These are phyloP conservation scores for Nephrotoma guestfalica DNA, from an alignment of 2,888 invertebrate species.

Conservation along the genomic window DNA sequence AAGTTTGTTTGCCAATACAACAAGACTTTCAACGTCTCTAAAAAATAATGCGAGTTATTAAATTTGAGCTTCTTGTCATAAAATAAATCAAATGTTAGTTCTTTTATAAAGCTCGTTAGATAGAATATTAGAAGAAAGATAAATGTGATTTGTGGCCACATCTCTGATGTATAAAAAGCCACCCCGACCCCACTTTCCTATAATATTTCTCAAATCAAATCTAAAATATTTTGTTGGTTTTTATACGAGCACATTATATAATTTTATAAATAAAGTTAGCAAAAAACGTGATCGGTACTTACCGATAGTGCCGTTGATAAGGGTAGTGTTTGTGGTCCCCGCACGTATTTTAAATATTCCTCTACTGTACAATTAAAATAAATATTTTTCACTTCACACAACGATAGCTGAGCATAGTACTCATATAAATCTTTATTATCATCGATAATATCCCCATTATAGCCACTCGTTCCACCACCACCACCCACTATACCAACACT, in stretches of 20 bases:
- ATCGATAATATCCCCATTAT: background rate
- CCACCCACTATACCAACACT: background rate
- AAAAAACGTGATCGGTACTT: conserved; percentile 14
- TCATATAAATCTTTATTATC: conserved; percentile 9
- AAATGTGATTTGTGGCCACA: background rate
- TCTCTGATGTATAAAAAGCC: no score
- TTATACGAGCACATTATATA: background rate
- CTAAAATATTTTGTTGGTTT: background rate
- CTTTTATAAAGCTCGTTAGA: no score
- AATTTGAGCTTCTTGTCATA: no score
- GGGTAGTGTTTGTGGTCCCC: conserved; percentile 49
- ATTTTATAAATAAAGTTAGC: background rate
- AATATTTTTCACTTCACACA: conserved; percentile 34
- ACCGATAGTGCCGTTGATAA: conserved; percentile 36
- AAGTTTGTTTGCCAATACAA: no score
- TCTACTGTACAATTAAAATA: conserved; percentile 42
- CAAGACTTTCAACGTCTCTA: no score
- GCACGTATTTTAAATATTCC: conserved; percentile 40
- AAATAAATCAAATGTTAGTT: no score
- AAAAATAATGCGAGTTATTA: no score
- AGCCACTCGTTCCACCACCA: background rate
- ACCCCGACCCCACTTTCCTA: background rate
- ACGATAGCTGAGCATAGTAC: conserved; percentile 9
- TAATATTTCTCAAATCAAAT: background rate
- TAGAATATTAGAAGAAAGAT: background rate